Percentiles rank a stretch among this genome's conserved stretches.
Conservation (phyloP, 2,888 invertebrate genomes). For the Lysandra bellargus region DNA sequence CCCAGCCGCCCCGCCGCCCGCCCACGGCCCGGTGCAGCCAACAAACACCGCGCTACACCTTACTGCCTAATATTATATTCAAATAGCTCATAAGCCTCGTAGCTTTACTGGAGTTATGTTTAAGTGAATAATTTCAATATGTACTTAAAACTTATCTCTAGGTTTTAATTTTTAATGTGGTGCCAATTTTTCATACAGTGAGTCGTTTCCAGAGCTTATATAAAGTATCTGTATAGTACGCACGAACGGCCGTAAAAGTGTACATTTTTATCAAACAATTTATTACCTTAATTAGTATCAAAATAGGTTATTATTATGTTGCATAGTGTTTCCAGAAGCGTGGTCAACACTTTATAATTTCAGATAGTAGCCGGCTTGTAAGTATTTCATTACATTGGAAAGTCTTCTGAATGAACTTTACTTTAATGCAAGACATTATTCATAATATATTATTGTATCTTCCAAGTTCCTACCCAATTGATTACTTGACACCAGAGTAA, state of each 20-base stretch:
- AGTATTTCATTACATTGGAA: neutral
- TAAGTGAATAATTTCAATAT: neutral
- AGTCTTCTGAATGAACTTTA: no score
- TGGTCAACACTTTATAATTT: neutral
- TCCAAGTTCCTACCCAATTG: neutral
- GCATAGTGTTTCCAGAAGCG: no score
- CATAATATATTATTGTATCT: neutral
- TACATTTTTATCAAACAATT: neutral
- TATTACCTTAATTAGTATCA: neutral
- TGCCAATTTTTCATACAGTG: neutral
- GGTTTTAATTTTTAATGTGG: no score
- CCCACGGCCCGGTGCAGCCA: conserved; percentile 44
- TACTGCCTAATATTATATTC: conserved; percentile 23
- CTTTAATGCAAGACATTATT: neutral
- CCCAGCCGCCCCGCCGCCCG: conserved; percentile 45
- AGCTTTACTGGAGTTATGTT: neutral
- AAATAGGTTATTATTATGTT: no score
- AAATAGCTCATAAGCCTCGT: neutral
- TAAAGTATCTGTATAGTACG: no score
- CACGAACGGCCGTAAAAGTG: neutral
- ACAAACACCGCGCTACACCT: conserved; percentile 39
- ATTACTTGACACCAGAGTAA: neutral
- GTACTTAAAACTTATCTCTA: neutral
- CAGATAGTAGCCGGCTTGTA: neutral
- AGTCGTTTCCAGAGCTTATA: no score